Percentiles rank a stretch among this genome's conserved stretches.
Conservation (phyloP, 2,888 invertebrate species). For the Lasioglossum figueresi region DNA sequence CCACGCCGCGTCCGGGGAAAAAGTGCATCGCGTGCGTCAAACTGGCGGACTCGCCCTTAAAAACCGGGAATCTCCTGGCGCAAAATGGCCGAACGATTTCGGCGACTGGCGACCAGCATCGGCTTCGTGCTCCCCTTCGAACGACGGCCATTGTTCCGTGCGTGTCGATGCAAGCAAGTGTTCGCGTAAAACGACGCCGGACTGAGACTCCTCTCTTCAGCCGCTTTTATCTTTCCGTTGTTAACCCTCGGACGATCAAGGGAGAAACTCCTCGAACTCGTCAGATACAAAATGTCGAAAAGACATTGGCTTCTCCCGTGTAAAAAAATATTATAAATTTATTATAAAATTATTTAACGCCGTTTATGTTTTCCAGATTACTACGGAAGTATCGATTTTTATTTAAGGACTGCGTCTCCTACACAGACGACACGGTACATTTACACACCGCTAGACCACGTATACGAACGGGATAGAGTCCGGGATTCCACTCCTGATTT, state of each 20-base stretch:
- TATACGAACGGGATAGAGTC: too few species aligned
- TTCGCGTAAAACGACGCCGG: conserved; percentile 34
- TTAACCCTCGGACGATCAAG: not conserved
- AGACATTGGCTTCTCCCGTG: not conserved
- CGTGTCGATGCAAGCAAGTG: conserved; percentile 53
- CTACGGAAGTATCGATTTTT: not conserved
- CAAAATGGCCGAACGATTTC: conserved; percentile 64
- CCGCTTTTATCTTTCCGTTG: not conserved
- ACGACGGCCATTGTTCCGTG: conserved; percentile 68
- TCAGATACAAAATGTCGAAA: not conserved
- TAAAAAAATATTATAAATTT: not conserved
- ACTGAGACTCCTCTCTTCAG: not conserved
- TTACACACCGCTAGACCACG: too few species aligned
- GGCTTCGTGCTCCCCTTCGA: conserved; percentile 64
- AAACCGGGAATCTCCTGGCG: conserved; percentile 67
- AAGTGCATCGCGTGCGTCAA: conserved; percentile 27
- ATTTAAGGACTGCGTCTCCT: too few species aligned
- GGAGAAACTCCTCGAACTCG: not conserved
- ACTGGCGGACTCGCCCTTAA: conserved; percentile 67
- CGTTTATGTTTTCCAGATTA: not conserved
- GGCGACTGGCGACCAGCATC: conserved; percentile 56
- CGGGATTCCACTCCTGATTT: too few species aligned
- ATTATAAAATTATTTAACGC: not conserved
- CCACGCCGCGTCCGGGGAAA: conserved; percentile 8
- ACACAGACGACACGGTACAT: too few species aligned